Evolutionary conservation across 2,888 invertebrate genomes (phyloP), one percentile per base, ranked within the genome.

Genomic region (Fragum fragum): DNA sequence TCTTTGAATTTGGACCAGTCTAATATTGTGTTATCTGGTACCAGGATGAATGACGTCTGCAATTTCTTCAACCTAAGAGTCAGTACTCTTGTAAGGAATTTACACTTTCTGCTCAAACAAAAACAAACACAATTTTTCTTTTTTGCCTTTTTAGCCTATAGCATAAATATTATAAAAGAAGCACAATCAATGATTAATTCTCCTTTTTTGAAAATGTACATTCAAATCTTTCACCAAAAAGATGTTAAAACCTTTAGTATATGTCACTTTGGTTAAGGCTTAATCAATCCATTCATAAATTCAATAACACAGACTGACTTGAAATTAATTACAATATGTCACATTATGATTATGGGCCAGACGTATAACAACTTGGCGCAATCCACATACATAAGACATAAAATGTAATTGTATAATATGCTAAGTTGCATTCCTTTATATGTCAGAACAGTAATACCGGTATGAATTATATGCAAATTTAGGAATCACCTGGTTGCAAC

Each of bases 251-350:
- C n/a, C 47, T n/a, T 47, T 47, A 9, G 47, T 47, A 14, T 47
- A 39, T 47, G n/a, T 5, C 47, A 47, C 7, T 47, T 18, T 47
- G 14, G n/a, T n/a, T 9, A 18, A n/a, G 47, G 47, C 16, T 47
- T 47, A 47, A 47, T 47, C 47, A 47, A 47, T 47, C 47, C 47
- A 47, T 47, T 47, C 47, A 47, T 47, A 47, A 47, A 47, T 47
- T 47, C 47, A 47, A 47, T 47, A 47, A 47, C 47, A 47, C 47
- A 47, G 47, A 14, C 47, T 47, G 47, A 47, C 47, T 47, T 16
- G 47, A 47, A 47, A 47, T 47, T 47, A 47, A 47, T 47, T 47
- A 47, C 47, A 47, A 47, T 47, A 47, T 47, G 47, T 47, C 47
- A 47, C 47, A 47, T 9, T 47, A 47, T 47, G 47, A 47, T 47